Evolutionary conservation across 2,797 vertebrate genomes (phyloP).

Genomic region (Percopsis omiscomaycus): DNA sequence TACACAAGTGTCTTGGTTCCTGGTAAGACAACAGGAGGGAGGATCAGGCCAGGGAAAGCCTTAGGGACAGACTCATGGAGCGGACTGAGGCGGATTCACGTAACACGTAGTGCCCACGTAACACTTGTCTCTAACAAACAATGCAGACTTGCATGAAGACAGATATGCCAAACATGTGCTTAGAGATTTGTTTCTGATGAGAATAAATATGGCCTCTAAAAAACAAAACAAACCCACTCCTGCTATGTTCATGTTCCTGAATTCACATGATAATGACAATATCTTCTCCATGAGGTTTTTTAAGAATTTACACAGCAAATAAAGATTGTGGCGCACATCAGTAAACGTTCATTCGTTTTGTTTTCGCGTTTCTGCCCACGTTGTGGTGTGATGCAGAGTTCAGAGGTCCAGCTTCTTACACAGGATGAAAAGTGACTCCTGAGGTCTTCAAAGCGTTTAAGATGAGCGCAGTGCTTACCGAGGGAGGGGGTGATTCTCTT

Average conservation of each 20-base stretch:
- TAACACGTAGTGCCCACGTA: too few relatives aligned
- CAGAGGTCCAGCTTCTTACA: neutral
- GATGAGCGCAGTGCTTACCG: constrained; percentile 82
- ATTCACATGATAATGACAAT: too few relatives aligned
- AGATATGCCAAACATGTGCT: neutral
- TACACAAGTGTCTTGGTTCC: constrained; percentile 56
- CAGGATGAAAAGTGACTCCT: constrained; percentile 25
- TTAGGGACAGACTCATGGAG: too few relatives aligned
- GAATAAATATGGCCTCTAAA: neutral
- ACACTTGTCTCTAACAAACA: too few relatives aligned
- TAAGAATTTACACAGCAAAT: neutral
- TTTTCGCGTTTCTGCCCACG: too few relatives aligned
- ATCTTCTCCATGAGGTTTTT: neutral
- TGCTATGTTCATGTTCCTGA: neutral
- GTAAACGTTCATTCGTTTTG: neutral
- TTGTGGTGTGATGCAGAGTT: neutral
- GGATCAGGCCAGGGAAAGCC: constrained; percentile 19
- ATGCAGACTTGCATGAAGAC: too few relatives aligned
- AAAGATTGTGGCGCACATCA: neutral
- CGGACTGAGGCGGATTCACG: too few relatives aligned
- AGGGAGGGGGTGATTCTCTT: constrained; percentile 96
- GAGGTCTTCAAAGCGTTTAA: constrained; percentile 6
- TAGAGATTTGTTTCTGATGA: neutral
- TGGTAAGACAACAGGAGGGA: constrained; percentile 50
- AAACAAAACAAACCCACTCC: neutral